phyloP scores from a whole-genome alignment of 2,113 vertebrate genomes.

The Cynopterus brachyotis region DNA sequence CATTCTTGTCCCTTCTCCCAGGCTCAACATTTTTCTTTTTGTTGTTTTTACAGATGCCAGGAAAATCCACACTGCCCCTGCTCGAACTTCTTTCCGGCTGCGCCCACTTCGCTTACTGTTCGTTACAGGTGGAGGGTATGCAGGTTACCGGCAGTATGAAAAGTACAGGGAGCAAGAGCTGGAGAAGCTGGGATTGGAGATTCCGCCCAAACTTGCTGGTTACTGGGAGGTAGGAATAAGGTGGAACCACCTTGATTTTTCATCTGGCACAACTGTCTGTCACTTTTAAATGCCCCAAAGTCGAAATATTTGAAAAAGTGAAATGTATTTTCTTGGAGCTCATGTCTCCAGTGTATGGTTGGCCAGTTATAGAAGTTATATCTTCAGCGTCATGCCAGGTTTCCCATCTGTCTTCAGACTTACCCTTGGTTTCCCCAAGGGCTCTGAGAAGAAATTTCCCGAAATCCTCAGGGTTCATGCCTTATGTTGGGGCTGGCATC shows the following conservation, averaged over 20 bases:
- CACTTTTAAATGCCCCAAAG: neutral
- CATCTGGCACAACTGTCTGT: neutral
- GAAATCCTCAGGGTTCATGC: neutral
- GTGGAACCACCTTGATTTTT: neutral
- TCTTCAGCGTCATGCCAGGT: neutral
- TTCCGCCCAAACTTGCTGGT: slow-evolving; percentile 85
- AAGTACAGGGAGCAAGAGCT: slow-evolving; percentile 84
- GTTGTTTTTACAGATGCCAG: slow-evolving; percentile 80
- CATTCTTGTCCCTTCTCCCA: neutral
- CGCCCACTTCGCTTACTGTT: slow-evolving; percentile 88
- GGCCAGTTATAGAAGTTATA: neutral
- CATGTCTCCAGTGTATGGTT: neutral
- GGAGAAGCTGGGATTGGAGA: slow-evolving; percentile 85
- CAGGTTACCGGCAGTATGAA: slow-evolving; percentile 89
- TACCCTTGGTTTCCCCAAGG: neutral
- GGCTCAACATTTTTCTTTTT: slow-evolving; percentile 34
- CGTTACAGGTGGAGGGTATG: slow-evolving; percentile 86
- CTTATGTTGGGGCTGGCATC: neutral
- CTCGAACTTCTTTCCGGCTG: slow-evolving; percentile 79
- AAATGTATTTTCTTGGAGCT: neutral
- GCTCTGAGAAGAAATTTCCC: neutral
- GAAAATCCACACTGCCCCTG: slow-evolving; percentile 82
- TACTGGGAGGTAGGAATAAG: slow-evolving; percentile 87
- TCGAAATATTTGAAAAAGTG: neutral
- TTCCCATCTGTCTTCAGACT: neutral